Evolutionary conservation across 2,113 vertebrate species (phyloP).

Genomic region (Sus scrofa): T2T-Sscrofa CM000812.6:66684001-66684500

Average conservation of each 20-base stretch:
- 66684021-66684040: background rate
- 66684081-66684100: background rate
- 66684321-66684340: background rate
- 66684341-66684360: constrained; percentile 67
- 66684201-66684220: constrained; percentile 63
- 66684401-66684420: constrained; percentile 74
- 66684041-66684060: background rate
- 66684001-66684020: background rate
- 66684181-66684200: background rate
- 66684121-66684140: constrained; percentile 9
- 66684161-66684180: constrained; percentile 10
- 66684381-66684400: constrained; percentile 49
- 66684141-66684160: constrained; percentile 39
- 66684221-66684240: constrained; percentile 27
- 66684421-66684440: constrained; percentile 82
- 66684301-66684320: constrained; percentile 65
- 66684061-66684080: background rate
- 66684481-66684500: constrained; percentile 85
- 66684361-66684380: constrained; percentile 39
- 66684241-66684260: constrained; percentile 54
- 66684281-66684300: constrained; percentile 65
- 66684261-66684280: constrained; percentile 30
- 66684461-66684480: constrained; percentile 88
- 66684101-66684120: background rate
- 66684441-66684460: constrained; percentile 81